Evolutionary conservation across 2,113 vertebrate species (phyloP).

Genomic region (Corythaixoides concolor): DNA sequence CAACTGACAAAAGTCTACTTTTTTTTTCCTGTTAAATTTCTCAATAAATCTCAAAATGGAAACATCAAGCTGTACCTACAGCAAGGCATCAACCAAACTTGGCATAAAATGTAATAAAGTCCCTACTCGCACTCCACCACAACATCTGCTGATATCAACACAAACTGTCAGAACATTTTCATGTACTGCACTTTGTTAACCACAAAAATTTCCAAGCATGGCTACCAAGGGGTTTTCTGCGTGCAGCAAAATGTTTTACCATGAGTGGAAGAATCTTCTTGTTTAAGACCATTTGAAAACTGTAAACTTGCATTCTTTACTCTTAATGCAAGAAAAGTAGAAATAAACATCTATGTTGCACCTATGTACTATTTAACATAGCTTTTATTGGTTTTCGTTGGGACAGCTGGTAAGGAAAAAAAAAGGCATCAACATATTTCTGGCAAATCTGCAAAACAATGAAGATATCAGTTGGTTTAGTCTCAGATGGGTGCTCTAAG

Average conservation of each 20-base stretch:
- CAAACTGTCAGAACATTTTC: neutral
- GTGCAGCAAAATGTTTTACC: neutral
- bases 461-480: neutral
- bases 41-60: neutral
- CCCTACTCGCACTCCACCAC: neutral
- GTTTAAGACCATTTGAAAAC: neutral
- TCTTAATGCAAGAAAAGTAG: neutral
- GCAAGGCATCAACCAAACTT: neutral
- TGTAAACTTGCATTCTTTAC: neutral
- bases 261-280: neutral
- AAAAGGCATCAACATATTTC: neutral
- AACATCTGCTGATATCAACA: neutral
- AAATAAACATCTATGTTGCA: neutral
- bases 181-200: neutral
- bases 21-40: neutral
- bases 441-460: neutral
- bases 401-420: neutral
- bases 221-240: neutral
- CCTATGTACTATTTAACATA: neutral
- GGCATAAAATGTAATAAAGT: neutral
- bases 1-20: neutral
- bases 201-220: neutral
- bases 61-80: neutral
- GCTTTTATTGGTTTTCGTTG: neutral
- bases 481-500: rapidly evolving